Base-by-base conservation (phyloP, 1,140 invertebrate genomes). In the Contarinia nasturtii region DNA sequence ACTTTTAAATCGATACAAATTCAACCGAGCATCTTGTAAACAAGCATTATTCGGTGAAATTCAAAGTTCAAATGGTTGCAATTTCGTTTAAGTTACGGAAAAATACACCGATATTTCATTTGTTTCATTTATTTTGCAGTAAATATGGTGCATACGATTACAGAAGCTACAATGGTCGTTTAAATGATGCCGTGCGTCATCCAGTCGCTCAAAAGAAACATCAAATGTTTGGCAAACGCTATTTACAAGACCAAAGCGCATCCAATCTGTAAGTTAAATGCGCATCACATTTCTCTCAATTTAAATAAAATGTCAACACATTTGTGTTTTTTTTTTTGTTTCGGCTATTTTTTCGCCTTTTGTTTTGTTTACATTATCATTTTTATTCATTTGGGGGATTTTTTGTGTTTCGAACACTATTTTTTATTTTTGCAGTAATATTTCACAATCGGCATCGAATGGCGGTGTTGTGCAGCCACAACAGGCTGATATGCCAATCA, bases 181-280 rank as follows among this genome's bases (percentile, higher is more conserved):
- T 11, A 54, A 40, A 52, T 19, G 48, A 49, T 34, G 61, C 55
- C 47, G 66, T 59, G 5, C 64, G 67, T 21, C 62, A 76, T 55
- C 67, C 80, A 52, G 76, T 86, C n/a, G 80, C 85, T 1, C 85
- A 89, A 60, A 90, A 91, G 67, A 91, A 90, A 61, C 85, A 90
- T 62, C 86, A 90, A 53, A 79, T 90, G 76, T 91, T 86, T 59
- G 87, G 85, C 12, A 89, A 88, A 57, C 63, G 86, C 52, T 84
- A 80, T 58, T 80, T 84, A 52, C 81, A 87, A 60, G 83, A 64
- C 48, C 58, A 61, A 33, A 45, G 33, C 36, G 22, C 20, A 12
- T 22, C 43, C 7, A 20, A 38, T 33, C 18, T 55, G 58, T 8
- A 52, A 47, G 14, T 15, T 17, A 14, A 49, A 41, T n/a, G 33